phyloP scores from a whole-genome alignment of 1,140 invertebrate genomes.

The Eueides isabella region DNA sequence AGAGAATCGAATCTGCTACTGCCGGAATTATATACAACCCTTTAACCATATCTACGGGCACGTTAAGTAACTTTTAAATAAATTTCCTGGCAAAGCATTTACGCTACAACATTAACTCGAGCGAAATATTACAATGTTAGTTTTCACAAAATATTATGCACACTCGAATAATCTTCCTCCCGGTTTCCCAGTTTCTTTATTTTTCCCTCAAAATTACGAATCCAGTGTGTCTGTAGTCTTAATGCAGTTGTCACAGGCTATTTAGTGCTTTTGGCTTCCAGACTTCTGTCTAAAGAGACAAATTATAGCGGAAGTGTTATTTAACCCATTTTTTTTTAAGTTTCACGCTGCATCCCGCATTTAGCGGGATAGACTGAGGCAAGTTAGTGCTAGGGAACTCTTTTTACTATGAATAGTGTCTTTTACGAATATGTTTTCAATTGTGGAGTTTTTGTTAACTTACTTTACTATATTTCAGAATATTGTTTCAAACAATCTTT shows the following conservation, averaged over 20 bases:
- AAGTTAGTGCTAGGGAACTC: no score
- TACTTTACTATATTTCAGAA: no score
- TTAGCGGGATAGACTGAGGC: neutral
- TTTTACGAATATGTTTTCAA: no score
- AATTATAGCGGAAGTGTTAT: neutral
- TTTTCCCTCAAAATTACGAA: constrained; percentile 37
- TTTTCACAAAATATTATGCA: constrained; percentile 26
- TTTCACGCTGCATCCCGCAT: neutral
- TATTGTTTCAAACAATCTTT: no score
- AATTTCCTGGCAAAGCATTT: constrained; percentile 6
- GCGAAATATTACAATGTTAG: constrained; percentile 14
- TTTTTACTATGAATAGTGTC: no score
- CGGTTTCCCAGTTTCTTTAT: constrained; percentile 24
- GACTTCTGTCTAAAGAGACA: constrained; percentile 45
- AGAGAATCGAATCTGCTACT: neutral
- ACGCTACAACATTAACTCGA: constrained; percentile 6
- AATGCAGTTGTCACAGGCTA: constrained; percentile 53
- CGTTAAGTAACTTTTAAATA: constrained; percentile 1
- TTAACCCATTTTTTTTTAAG: neutral
- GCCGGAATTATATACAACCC: neutral
- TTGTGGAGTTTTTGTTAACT: no score
- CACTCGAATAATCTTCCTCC: constrained; percentile 22
- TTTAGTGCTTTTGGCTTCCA: constrained; percentile 50
- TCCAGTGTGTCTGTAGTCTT: constrained; percentile 38
- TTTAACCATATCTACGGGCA: neutral